These are phyloP conservation scores for Lepidurus packardi DNA, from an alignment of 1,140 invertebrate species.

Conservation along the genomic window DNA sequence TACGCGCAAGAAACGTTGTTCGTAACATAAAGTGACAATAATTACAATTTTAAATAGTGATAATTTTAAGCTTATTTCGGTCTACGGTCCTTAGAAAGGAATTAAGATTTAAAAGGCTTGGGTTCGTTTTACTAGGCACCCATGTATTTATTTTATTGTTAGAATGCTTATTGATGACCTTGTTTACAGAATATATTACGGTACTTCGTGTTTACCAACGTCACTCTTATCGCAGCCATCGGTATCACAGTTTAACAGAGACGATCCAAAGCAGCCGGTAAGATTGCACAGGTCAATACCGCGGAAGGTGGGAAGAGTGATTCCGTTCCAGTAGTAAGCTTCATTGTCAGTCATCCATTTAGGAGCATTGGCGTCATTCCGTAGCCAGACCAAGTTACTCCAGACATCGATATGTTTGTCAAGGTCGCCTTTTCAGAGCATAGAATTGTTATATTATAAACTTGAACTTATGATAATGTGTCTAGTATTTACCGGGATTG, in stretches of 20 bases:
- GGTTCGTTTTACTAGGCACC: no score
- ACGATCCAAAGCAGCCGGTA: slow-evolving; percentile 35
- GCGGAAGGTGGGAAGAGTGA: slow-evolving; percentile 35
- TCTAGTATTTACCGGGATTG: slow-evolving; percentile 36
- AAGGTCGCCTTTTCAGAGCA: slow-evolving; percentile 5
- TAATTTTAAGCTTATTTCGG: no score
- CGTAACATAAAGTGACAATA: no score
- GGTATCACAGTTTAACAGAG: slow-evolving; percentile 33
- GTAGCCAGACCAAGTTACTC: slow-evolving; percentile 37
- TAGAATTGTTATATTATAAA: background rate
- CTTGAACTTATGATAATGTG: background rate
- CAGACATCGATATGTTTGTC: slow-evolving; percentile 37
- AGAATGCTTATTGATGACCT: no score
- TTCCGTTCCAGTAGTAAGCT: slow-evolving; percentile 36
- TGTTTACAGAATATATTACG: slow-evolving; percentile 18
- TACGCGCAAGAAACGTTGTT: no score
- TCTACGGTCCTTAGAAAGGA: no score
- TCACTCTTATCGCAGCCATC: slow-evolving; percentile 33
- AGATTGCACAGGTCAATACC: slow-evolving; percentile 36
- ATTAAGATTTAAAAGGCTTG: no score
- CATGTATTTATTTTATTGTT: no score
- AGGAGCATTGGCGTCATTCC: slow-evolving; percentile 29
- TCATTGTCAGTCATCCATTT: slow-evolving; percentile 37
- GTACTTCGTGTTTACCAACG: slow-evolving; percentile 30
- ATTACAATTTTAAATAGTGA: no score